Conservation (phyloP, 2,113 vertebrate species). For the Dromaius novaehollandiae region DNA sequence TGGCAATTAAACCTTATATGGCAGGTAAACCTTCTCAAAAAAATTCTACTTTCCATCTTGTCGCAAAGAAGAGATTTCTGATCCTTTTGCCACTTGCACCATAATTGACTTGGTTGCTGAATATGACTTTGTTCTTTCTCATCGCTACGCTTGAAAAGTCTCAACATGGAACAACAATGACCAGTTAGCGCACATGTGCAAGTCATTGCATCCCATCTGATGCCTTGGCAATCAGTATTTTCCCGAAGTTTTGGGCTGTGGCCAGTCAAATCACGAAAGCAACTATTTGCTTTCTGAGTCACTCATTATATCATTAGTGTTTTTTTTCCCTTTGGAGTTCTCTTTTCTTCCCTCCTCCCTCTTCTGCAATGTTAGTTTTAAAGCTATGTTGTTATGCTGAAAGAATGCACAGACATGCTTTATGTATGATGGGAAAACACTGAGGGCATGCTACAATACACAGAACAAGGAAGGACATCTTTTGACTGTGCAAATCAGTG, state of each 20-base stretch:
- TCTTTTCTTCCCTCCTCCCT: neutral
- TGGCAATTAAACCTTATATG: neutral
- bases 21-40: neutral
- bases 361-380: neutral
- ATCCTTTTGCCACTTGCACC: neutral
- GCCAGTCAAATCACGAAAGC: neutral
- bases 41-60: neutral
- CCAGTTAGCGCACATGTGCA: neutral
- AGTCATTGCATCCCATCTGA: neutral
- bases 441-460: neutral
- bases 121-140: neutral
- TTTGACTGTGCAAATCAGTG: neutral
- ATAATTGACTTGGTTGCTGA: neutral
- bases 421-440: neutral
- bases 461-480: neutral
- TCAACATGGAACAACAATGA: neutral
- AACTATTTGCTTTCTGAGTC: neutral
- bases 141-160: neutral
- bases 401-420: neutral
- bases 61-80: neutral
- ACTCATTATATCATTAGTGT: neutral
- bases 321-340: neutral
- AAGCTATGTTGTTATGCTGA: rapidly evolving
- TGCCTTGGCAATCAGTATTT: neutral
- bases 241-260: neutral